phyloP scores from a whole-genome alignment of 1,140 invertebrate species.

The Bombus superbus region DNA sequence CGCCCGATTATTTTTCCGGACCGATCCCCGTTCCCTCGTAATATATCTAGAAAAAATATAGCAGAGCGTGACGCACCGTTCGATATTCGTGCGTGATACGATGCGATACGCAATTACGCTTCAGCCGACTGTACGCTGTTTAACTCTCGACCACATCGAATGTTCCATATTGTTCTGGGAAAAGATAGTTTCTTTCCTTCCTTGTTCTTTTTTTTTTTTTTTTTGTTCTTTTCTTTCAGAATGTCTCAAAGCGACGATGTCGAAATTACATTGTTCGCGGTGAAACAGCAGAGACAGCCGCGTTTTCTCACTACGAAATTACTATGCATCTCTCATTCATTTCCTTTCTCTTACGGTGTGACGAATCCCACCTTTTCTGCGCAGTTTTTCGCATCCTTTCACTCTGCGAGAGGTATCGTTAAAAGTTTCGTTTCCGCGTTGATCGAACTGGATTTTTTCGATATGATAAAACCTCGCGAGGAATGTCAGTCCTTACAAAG shows the following conservation, averaged over 20 bases:
- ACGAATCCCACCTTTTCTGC: not conserved
- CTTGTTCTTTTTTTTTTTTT: not conserved
- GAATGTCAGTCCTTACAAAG: not conserved
- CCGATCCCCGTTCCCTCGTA: not conserved
- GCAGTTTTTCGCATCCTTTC: conserved; percentile 13
- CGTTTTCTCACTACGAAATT: not conserved
- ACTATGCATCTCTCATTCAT: not conserved
- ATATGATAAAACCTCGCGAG: not conserved
- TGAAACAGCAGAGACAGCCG: not conserved
- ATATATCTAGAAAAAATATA: conserved; percentile 4
- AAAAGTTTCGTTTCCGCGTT: not conserved
- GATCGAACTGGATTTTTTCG: not conserved
- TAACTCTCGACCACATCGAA: too few relatives aligned
- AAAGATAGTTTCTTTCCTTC: too few relatives aligned
- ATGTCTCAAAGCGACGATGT: not conserved
- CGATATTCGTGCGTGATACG: conserved; percentile 29
- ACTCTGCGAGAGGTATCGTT: not conserved
- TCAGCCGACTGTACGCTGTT: not conserved
- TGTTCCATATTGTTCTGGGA: too few relatives aligned
- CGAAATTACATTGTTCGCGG: not conserved
- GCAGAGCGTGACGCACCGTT: conserved; percentile 39
- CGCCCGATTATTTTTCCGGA: not conserved
- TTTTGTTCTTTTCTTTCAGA: not conserved
- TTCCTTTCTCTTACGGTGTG: not conserved
- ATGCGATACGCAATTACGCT: conserved; percentile 26